Evolutionary conservation across 2,797 vertebrate genomes (phyloP).

Genomic region (Sebastolobus alascanus): DNA sequence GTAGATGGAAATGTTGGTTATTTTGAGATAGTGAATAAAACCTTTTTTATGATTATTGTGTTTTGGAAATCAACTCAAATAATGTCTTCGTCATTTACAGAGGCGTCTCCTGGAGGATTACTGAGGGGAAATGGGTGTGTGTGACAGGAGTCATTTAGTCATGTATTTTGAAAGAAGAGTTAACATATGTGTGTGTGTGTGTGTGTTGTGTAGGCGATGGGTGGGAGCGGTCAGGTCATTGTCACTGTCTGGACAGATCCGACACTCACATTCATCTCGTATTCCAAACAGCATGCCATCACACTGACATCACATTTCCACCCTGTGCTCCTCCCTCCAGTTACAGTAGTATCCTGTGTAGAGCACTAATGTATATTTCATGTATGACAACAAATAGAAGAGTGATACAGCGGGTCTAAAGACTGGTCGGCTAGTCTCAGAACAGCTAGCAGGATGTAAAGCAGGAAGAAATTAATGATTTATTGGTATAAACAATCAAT

Average conservation of each 20-base stretch:
- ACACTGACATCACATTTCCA: slow-evolving; percentile 54
- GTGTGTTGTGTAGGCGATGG: neutral
- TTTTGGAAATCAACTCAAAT: neutral
- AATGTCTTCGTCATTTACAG: neutral
- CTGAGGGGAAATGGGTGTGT: neutral
- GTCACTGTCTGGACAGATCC: slow-evolving; percentile 45
- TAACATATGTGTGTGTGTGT: neutral
- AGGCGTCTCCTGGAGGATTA: neutral
- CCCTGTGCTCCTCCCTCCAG: slow-evolving; percentile 11
- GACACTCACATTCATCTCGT: slow-evolving; percentile 45
- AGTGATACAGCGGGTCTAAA: neutral
- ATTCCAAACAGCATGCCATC: slow-evolving; percentile 51
- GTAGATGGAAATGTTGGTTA: neutral
- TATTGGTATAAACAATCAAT: slow-evolving; percentile 30
- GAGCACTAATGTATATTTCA: slow-evolving; percentile 18
- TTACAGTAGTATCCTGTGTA: neutral
- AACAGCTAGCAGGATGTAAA: neutral
- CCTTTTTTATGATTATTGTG: neutral
- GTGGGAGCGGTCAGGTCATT: slow-evolving; percentile 29
- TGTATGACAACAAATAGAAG: slow-evolving; percentile 18
- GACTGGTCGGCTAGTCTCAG: slow-evolving; percentile 1
- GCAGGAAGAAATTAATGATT: slow-evolving; percentile 14
- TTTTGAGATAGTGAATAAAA: neutral
- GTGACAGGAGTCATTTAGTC: slow-evolving; percentile 17
- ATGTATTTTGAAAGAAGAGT: neutral